These are phyloP conservation scores for Lasaia peninsularis DNA, from an alignment of 1,140 invertebrate species.

Conservation along the genomic window DNA sequence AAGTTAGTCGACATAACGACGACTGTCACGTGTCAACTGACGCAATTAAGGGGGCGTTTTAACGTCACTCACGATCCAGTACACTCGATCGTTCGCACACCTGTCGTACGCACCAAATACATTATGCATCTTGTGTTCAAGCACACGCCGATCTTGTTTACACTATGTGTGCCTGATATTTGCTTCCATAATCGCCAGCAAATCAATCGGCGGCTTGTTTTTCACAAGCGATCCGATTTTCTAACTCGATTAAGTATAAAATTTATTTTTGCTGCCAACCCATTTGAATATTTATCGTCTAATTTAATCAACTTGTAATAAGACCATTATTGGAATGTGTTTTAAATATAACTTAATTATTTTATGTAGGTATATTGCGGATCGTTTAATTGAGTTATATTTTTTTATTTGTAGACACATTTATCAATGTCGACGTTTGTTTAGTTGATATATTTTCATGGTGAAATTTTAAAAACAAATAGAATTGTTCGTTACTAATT, in stretches of 20 bases:
- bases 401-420: too few species aligned
- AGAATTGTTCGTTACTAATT: too few species aligned
- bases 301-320: background rate
- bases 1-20: conserved; percentile 25
- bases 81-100: conserved; percentile 50
- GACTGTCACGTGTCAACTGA: conserved; percentile 40
- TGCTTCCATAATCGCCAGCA: conserved; percentile 1
- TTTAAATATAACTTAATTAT: background rate
- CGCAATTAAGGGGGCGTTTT: conserved; percentile 42
- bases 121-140: conserved; percentile 35
- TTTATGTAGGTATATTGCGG: too few species aligned
- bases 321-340: too few species aligned
- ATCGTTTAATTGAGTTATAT: too few species aligned
- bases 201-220: conserved; percentile 1
- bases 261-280: background rate
- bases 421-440: too few species aligned
- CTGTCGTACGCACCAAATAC: conserved; percentile 42
- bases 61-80: conserved; percentile 40
- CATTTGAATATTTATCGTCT: background rate
- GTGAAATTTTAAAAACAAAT: too few species aligned
- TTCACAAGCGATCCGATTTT: background rate
- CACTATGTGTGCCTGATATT: background rate
- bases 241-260: background rate
- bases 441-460: too few species aligned
- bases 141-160: background rate